Evolutionary conservation across 2,888 invertebrate genomes (phyloP).

Genomic region (Halocaridina rubra): DNA sequence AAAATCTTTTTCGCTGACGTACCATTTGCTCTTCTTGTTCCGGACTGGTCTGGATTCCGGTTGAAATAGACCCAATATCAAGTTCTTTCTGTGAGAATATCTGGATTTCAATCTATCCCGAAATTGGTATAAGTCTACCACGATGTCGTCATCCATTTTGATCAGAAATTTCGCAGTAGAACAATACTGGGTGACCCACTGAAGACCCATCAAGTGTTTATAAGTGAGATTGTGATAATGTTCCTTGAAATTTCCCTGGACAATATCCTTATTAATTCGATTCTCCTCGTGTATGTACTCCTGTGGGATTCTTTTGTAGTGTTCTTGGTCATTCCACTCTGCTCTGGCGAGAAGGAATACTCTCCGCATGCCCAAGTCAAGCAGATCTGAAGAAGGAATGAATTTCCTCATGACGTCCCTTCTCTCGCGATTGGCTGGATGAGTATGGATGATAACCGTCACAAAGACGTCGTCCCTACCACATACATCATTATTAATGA

Average conservation of each 20-base stretch:
- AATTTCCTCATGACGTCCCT: slow-evolving; percentile 79
- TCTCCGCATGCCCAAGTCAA: slow-evolving; percentile 74
- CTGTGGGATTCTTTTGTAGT: slow-evolving; percentile 65
- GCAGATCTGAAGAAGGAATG: slow-evolving; percentile 74
- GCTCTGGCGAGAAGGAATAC: slow-evolving; percentile 77
- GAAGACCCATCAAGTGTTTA: slow-evolving; percentile 83
- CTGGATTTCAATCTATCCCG: slow-evolving; percentile 64
- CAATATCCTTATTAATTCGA: slow-evolving; percentile 74
- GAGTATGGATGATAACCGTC: slow-evolving; percentile 78
- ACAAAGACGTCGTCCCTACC: slow-evolving; percentile 44
- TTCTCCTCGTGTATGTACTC: slow-evolving; percentile 67
- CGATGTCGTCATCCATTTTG: slow-evolving; percentile 86
- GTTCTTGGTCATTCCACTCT: slow-evolving; percentile 48
- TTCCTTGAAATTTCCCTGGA: slow-evolving; percentile 83
- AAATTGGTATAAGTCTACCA: slow-evolving; percentile 77
- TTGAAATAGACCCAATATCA: slow-evolving; percentile 58
- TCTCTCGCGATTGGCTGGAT: slow-evolving; percentile 78
- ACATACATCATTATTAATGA: slow-evolving; percentile 66
- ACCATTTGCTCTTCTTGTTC: slow-evolving; percentile 82
- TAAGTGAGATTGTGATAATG: slow-evolving; percentile 85
- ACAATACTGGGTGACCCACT: slow-evolving; percentile 79
- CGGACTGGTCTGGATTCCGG: slow-evolving; percentile 69
- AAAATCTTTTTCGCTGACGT: slow-evolving; percentile 78
- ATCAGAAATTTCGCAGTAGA: slow-evolving; percentile 75
- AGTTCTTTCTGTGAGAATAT: slow-evolving; percentile 31